Conservation (phyloP, 2,888 invertebrate species). For the Chorisops tibialis region DNA sequence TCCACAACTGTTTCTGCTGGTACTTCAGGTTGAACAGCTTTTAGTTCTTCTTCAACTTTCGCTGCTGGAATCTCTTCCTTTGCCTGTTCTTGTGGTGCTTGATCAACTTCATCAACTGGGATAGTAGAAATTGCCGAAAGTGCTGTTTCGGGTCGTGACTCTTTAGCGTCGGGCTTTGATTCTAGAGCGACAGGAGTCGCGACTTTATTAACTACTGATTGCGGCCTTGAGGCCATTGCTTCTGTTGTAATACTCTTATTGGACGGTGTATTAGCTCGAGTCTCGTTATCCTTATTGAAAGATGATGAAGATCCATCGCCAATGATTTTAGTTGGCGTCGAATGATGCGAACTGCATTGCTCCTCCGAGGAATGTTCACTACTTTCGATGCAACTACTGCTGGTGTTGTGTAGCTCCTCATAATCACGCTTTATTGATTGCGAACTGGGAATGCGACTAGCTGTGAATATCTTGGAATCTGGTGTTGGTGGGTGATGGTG, state of each 20-base stretch:
- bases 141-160: constrained; percentile 38
- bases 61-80: neutral
- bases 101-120: constrained; percentile 49
- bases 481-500: neutral
- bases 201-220: constrained; percentile 31
- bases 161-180: neutral
- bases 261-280: constrained; percentile 11
- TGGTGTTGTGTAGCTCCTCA: constrained; percentile 6
- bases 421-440: neutral
- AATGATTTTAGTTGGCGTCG: constrained; percentile 29
- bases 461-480: neutral
- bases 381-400: constrained; percentile 9
- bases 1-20: neutral
- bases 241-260: constrained; percentile 46
- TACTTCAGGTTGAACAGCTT: constrained; percentile 11
- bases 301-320: constrained; percentile 37
- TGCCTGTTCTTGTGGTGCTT: constrained; percentile 36
- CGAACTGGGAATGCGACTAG: neutral
- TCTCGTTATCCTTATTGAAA: constrained; percentile 37
- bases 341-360: constrained; percentile 29
- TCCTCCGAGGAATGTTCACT: constrained; percentile 29
- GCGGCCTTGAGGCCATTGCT: constrained; percentile 48
- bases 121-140: constrained; percentile 53
- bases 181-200: too few relatives aligned
- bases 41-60: constrained; percentile 21